Evolutionary conservation across 1,140 invertebrate species (phyloP).

Genomic region (Drosophila santomea): DNA sequence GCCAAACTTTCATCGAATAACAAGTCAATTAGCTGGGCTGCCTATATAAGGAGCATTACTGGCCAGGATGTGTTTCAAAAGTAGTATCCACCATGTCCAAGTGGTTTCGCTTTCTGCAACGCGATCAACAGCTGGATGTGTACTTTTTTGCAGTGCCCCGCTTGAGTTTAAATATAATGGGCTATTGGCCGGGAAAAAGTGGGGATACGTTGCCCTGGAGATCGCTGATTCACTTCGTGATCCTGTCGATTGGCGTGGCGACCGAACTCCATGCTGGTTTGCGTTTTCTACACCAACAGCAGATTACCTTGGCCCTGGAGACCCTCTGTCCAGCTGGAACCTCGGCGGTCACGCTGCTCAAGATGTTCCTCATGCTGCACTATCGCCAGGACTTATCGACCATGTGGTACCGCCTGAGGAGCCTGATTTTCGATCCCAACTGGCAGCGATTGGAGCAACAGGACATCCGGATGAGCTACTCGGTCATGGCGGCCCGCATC

Average conservation of each 20-base stretch:
- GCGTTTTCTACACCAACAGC: background rate
- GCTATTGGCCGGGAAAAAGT: constrained; percentile 54
- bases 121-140: constrained; percentile 32
- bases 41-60: constrained; percentile 14
- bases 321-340: constrained; percentile 74
- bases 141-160: constrained; percentile 69
- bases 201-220: background rate
- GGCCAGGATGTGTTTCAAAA: background rate
- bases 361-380: constrained; percentile 64
- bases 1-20: constrained; percentile 23
- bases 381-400: constrained; percentile 52
- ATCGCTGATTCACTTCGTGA: constrained; percentile 42
- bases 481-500: constrained; percentile 52
- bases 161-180: constrained; percentile 57
- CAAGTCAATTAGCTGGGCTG: constrained; percentile 44
- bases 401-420: constrained; percentile 22
- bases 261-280: constrained; percentile 70
- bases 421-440: constrained; percentile 20
- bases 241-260: constrained; percentile 63
- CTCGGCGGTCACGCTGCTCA: constrained; percentile 71
- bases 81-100: background rate
- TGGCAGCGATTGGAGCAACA: constrained; percentile 10
- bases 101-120: constrained; percentile 35
- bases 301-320: constrained; percentile 60
- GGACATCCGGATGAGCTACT: constrained; percentile 25